phyloP scores from a whole-genome alignment of 2,113 vertebrate genomes.

The Turdus rufiventris region DNA sequence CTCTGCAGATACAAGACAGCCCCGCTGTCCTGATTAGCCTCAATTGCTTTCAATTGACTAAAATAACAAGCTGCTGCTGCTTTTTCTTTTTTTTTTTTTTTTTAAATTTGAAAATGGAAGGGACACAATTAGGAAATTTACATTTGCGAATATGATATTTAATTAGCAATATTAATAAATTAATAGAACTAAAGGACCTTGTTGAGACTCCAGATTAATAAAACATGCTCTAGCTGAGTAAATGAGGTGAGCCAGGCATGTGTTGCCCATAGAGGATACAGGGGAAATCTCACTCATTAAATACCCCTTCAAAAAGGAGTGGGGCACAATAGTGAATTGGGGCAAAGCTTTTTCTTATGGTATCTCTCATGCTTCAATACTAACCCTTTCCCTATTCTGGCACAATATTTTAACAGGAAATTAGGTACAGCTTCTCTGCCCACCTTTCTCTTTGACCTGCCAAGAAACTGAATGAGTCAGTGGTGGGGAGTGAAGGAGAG shows the following conservation, averaged over 20 bases:
- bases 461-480: background rate
- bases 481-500: background rate
- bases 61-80: constrained; percentile 55
- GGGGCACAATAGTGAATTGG: background rate
- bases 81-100: constrained; percentile 57
- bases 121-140: constrained; percentile 82
- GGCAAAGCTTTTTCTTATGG: background rate
- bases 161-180: constrained; percentile 83
- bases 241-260: constrained; percentile 42
- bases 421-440: background rate
- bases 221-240: constrained; percentile 69
- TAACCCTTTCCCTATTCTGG: background rate
- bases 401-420: background rate
- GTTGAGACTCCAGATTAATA: constrained; percentile 77
- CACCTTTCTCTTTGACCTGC: background rate
- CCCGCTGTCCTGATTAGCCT: background rate
- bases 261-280: background rate
- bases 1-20: constrained; percentile 19
- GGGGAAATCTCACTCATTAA: background rate
- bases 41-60: constrained; percentile 70
- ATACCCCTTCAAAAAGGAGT: background rate
- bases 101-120: constrained; percentile 72
- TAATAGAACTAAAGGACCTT: constrained; percentile 78
- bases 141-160: constrained; percentile 82
- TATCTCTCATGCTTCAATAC: background rate